Evolutionary conservation across 1,140 invertebrate genomes (phyloP), one percentile per base, ranked within the genome.

Genomic region (Euborellia annulipes): DNA sequence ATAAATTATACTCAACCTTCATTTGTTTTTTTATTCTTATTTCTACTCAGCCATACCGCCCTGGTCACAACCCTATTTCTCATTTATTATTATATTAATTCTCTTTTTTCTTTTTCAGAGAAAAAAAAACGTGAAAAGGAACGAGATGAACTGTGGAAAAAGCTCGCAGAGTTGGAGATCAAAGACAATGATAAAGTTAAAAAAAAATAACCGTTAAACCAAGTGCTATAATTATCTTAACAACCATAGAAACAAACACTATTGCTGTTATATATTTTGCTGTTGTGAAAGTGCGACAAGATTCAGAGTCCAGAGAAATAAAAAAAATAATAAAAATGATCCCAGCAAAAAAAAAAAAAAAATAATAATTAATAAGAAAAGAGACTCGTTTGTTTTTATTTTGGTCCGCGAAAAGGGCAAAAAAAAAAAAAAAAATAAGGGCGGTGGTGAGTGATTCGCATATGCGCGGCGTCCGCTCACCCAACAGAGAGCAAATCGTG

Each of bases 91-190:
- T 19, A 45, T 38, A 0, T 46, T 41, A 47, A 45, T 53, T 55
- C 46, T 52, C 45, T n/a, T n/a, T n/a, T n/a, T n/a, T n/a, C n/a
- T n/a, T 56, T 67, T 68, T 7, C 62, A 92, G 88, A 77, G 88
- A 93, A 66, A 91, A 91, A n/a, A 67, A 92, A 91, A 64, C 78
- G 84, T 53, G 87, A 93, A 69, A 87, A 88, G 58, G 89, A 93
- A 69, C 75, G 88, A 59, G 89, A 93, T 60, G 88, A 94, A 68
- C 66, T 94, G 62, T 94, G 89, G 89, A 90, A 89, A 69, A 83
- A 75, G 69, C 70, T 94, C 63, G 78, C 75, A 55, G 84, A 88
- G 70, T 71, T 90, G 67, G 84, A 84, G 67, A 63, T 82, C 55
- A 76, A 54, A 52, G 54, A 57, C 48, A 60, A 60, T 50, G 46